Conservation (phyloP, 2,113 vertebrate species). For the Bagarius yarrelli region DNA sequence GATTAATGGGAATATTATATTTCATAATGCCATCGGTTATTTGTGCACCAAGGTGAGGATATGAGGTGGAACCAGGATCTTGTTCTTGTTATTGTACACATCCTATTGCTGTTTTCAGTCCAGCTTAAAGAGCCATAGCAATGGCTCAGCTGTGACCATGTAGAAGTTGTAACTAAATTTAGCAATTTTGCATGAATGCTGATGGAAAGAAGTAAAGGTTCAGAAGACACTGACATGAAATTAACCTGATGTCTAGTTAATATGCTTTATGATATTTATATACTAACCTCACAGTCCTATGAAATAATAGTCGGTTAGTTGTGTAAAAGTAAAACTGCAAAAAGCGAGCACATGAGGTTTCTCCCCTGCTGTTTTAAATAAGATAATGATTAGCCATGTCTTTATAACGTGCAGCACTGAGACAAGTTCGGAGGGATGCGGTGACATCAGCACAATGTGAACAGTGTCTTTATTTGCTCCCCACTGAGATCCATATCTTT, state of each 20-base stretch:
- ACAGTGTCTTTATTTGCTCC: conserved; percentile 34
- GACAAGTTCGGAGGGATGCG: conserved; percentile 64
- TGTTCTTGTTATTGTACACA: conserved; percentile 24
- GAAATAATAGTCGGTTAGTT: neutral
- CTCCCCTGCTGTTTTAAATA: conserved; percentile 37
- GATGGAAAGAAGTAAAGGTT: neutral
- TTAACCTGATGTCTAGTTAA: neutral
- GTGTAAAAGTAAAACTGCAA: conserved; percentile 11
- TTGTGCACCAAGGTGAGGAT: conserved; percentile 14
- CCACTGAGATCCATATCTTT: conserved; percentile 46
- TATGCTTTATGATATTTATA: neutral
- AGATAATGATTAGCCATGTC: conserved; percentile 41
- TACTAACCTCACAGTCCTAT: neutral
- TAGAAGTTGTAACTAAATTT: conserved; percentile 6
- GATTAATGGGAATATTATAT: conserved; percentile 61
- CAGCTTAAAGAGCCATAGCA: neutral
- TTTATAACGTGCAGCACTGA: conserved; percentile 51
- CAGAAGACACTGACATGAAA: conserved; percentile 9
- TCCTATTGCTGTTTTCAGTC: conserved; percentile 7
- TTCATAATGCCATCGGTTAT: conserved; percentile 32
- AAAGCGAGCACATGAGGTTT: conserved; percentile 15
- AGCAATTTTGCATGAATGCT: neutral
- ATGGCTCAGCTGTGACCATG: neutral
- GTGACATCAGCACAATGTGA: conserved; percentile 49
- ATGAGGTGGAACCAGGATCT: conserved; percentile 7